Base-by-base conservation (phyloP, 2,797 vertebrate genomes). In the Etheostoma perlongum region DNA sequence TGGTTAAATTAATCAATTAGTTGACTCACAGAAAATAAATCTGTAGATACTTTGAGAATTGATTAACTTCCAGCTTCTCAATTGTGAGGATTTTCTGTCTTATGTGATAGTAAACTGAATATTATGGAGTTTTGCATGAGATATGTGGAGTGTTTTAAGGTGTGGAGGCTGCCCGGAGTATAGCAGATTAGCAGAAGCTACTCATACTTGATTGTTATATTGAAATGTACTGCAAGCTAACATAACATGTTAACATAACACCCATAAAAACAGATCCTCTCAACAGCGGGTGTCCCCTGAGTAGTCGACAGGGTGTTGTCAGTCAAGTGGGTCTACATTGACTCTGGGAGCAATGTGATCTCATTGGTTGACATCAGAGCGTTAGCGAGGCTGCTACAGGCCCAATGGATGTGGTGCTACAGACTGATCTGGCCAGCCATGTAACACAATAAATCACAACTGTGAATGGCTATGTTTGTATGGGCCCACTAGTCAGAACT, bases 221-320 rank as follows among this genome's bases (percentile, higher is more conserved):
- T 65, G 44, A 19, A 27, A 48, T 85, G 67, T 61, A 72, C 53
- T 64, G 18, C 65, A 62, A 30, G n/a, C 25, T 40, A 40, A 11
- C 10, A 40, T 40, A 40, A 14, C 10, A 42, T 51, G 62, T 77
- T 58, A 61, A n/a, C 48, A 9, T 57, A 81, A 62, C 61, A 60
- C 33, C 55, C 16, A 74, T 72, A 74, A 82, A 86, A 85, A 23
- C 47, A 55, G 76, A 74, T 79, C 78, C 73, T 53, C 40, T 64
- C 62, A 8, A 40, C 51, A 64, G 6, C 30, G 51, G 36, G 14
- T 10, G 30, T 27, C 53, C 63, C 33, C 40, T 18, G 27, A 55
- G 53, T 52, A 61, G n/a, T 7, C 2, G 18, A 48, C 21, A 25
- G 48, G n/a, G 33, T 46, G 67, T 51, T 67, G 57, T 77, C 27